Evolutionary conservation across 2,113 vertebrate genomes (phyloP).

Genomic region (Progne subis): DNA sequence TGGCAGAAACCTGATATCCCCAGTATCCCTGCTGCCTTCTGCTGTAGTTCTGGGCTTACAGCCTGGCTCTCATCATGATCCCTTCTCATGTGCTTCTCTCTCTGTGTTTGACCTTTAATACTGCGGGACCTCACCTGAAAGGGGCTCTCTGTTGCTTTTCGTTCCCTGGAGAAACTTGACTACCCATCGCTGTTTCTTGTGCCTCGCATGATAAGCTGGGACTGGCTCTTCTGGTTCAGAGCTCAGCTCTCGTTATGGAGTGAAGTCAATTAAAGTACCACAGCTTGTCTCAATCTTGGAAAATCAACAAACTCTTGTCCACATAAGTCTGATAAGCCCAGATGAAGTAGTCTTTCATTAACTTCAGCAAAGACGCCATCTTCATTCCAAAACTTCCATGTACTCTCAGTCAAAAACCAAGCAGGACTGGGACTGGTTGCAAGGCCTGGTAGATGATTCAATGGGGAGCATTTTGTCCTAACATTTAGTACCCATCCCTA

Average conservation of each 20-base stretch:
- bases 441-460: rapidly evolving
- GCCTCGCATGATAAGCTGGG: not conserved
- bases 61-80: not conserved
- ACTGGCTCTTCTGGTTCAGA: not conserved
- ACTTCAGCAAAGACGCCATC: not conserved
- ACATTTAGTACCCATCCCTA: not conserved
- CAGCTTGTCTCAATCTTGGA: not conserved
- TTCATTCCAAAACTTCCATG: not conserved
- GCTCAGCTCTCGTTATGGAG: not conserved
- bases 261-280: not conserved
- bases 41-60: not conserved
- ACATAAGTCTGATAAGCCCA: not conserved
- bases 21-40: not conserved
- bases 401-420: not conserved
- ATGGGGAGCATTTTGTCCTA: not conserved
- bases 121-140: not conserved
- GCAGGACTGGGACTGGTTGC: not conserved
- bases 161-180: not conserved
- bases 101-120: not conserved
- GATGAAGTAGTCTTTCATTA: not conserved
- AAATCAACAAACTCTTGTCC: not conserved
- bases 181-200: not conserved
- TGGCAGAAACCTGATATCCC: not conserved
- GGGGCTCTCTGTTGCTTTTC: not conserved
- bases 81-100: not conserved